Evolutionary conservation across 1,140 invertebrate species (phyloP), one percentile per base, ranked within the genome.

Genomic region (Aphis craccivora): DNA sequence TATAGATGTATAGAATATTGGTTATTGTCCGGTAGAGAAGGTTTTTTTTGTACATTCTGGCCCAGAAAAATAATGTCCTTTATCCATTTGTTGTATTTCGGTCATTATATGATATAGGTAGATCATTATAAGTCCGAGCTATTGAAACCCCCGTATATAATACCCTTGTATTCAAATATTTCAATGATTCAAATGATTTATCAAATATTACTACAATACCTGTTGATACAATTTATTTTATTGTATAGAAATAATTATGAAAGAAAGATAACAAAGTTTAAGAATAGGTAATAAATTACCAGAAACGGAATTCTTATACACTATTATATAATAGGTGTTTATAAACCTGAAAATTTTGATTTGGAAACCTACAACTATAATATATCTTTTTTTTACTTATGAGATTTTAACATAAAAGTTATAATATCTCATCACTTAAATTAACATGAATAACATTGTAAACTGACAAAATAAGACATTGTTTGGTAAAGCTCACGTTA

Each of bases 111-210:
- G 43, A 45, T 45, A 48, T n/a, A n/a, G 30, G 30, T 76, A 14
- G 20, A 53, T 48, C 35, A 23, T 53, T 86, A 23, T 86, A 18
- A 43, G 9, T 89, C 18, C 14, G 48, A 55, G 2, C 9, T 9
- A 89, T 25, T 55, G 51, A 25, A 53, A 14, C 35, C 5, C 51
- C 45, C 14, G 6, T n/a, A 35, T 35, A 25, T 55, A 53, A 14
- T 53, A 22, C 45, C 45, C 43, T 48, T 48, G 25, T 35, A 55
- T 55, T 14, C 55, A 67, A 67, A 67, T 67, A n/a, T 90, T 67
- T 67, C 89, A 67, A 67, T 67, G 23, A 67, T 43, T 45, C 89
- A 14, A 90, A 90, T 30, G 53, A 43, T 90, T 67, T 60, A 76
- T 76, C 60, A 43, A n/a, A 18, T 14, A 30, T 90, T 43, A 90